Percentiles rank a stretch among this genome's conserved stretches.
These are phyloP conservation scores for Hybos culiciformis DNA, from an alignment of 2,888 invertebrate genomes.

Conservation along the genomic window DNA sequence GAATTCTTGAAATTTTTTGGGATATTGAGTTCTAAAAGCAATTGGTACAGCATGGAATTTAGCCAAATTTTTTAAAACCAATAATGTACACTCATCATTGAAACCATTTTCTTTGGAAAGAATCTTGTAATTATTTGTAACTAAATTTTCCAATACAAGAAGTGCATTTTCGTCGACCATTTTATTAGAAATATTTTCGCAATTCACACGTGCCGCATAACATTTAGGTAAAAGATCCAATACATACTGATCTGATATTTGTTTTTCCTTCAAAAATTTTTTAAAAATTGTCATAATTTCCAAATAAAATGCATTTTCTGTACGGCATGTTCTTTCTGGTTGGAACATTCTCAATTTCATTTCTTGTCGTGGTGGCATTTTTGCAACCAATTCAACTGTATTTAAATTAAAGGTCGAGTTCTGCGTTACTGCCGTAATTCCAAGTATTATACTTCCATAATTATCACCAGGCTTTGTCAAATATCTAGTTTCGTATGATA, in stretches of 20 bases:
- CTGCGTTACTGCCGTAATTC: conserved; percentile 23
- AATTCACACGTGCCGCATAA: conserved; percentile 40
- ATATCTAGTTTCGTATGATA: conserved; percentile 30
- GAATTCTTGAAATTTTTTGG: conserved; percentile 33
- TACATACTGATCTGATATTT: conserved; percentile 32
- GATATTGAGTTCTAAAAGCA: conserved; percentile 39
- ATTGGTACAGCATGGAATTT: conserved; percentile 45
- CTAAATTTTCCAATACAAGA: conserved; percentile 44
- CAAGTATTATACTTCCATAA: conserved; percentile 46
- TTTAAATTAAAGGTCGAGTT: conserved; percentile 25
- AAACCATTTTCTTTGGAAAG: conserved; percentile 40
- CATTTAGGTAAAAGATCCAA: conserved; percentile 40
- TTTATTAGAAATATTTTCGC: conserved; percentile 21
- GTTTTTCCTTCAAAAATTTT: conserved; percentile 36
- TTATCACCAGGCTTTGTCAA: conserved; percentile 45
- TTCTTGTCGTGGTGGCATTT: conserved; percentile 42
- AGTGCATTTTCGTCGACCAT: conserved; percentile 43
- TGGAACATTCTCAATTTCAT: conserved; percentile 40
- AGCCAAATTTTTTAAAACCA: conserved; percentile 39
- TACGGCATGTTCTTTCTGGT: conserved; percentile 41
- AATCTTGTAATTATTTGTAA: conserved; percentile 37
- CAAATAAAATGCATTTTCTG: conserved; percentile 43
- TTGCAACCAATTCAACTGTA: conserved; percentile 41
- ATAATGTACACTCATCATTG: conserved; percentile 37
- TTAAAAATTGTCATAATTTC: conserved; percentile 38